A percentile compares a stretch with the other conserved stretches of the same genome.
Conservation (phyloP, 2,113 vertebrate genomes). For the Hemibagrus wyckioides region DNA sequence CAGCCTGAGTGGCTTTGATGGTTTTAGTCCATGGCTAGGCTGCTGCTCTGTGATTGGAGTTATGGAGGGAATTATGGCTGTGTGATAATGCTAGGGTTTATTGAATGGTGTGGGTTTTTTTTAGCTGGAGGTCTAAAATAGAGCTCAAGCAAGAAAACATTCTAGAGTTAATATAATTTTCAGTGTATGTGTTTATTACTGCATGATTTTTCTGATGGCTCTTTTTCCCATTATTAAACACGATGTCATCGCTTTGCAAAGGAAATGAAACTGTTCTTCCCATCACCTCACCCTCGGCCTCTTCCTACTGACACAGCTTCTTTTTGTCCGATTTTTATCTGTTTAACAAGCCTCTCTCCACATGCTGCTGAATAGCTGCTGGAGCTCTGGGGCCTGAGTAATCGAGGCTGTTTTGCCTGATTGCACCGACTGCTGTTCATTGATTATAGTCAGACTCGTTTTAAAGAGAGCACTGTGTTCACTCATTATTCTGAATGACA, state of each 20-base stretch:
- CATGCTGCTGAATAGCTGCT: constrained; percentile 22
- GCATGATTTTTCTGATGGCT: background rate
- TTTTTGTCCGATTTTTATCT: constrained; percentile 42
- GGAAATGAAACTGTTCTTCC: background rate
- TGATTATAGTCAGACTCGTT: constrained; percentile 35
- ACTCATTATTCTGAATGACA: constrained; percentile 17
- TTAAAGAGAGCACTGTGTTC: constrained; percentile 19
- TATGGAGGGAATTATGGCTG: constrained; percentile 24
- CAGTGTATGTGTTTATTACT: background rate
- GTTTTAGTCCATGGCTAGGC: background rate
- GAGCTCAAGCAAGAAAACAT: background rate
- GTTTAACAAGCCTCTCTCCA: constrained; percentile 39
- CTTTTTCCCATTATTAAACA: background rate
- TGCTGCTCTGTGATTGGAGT: constrained; percentile 22
- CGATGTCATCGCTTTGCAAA: constrained; percentile 13
- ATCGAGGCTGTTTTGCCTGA: constrained; percentile 11
- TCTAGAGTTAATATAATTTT: background rate
- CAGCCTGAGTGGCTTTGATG: constrained; percentile 9
- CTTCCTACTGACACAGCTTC: constrained; percentile 27
- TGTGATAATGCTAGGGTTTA: constrained; percentile 3
- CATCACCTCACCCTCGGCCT: background rate
- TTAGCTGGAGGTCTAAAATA: background rate
- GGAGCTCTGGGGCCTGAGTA: constrained; percentile 30
- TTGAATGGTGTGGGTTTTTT: constrained; percentile 25
- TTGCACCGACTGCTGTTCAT: constrained; percentile 32